Percentiles rank a stretch among this genome's conserved stretches.
Conservation (phyloP, 2,888 invertebrate species). For the Mimachlamys varia region DNA sequence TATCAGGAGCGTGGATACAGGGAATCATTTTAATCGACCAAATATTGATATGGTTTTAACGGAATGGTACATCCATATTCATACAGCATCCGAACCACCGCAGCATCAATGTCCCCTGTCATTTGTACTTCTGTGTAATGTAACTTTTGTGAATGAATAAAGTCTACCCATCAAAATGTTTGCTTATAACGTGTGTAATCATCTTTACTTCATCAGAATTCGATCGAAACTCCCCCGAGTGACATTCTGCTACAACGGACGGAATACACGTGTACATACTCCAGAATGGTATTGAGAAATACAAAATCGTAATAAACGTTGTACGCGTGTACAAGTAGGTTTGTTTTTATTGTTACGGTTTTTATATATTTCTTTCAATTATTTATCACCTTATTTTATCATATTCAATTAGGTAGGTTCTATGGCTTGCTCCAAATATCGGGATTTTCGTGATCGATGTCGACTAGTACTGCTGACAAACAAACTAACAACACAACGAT, state of each 20-base stretch:
- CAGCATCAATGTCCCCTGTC: not conserved
- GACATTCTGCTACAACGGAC: not conserved
- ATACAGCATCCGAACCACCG: not conserved
- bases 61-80: not conserved
- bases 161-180: constrained; percentile 32
- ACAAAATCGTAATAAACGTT: no score
- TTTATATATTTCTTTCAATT: no score
- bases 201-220: constrained; percentile 9
- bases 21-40: not conserved
- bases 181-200: constrained; percentile 19
- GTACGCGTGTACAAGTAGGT: no score
- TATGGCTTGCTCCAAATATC: no score
- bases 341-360: no score
- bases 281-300: no score
- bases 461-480: no score
- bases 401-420: no score
- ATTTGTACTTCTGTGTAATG: not conserved
- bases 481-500: no score
- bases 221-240: constrained; percentile 15
- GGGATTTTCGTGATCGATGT: no score
- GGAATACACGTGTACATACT: not conserved
- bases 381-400: no score
- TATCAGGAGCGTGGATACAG: not conserved
- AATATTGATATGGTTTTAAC: not conserved
- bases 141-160: constrained; percentile 33